Percentiles rank a stretch among this genome's conserved stretches.
phyloP scores from a whole-genome alignment of 2,797 vertebrate species.

The Tolypeutes matacus region DNA sequence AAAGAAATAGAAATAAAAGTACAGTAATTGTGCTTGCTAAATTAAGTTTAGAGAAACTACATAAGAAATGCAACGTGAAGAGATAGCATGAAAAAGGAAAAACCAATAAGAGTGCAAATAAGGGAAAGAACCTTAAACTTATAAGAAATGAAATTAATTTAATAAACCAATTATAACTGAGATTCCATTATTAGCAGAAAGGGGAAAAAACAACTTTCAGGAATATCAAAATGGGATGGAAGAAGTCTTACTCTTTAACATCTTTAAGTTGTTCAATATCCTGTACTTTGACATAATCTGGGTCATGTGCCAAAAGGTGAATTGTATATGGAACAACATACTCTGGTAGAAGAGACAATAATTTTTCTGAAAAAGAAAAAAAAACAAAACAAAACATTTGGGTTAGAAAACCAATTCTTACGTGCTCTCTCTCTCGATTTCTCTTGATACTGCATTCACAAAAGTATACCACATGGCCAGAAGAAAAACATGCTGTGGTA shows the following conservation, averaged over 20 bases:
- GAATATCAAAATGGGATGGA: conserved; percentile 64
- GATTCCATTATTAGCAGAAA: conserved; percentile 58
- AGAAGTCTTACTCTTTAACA: conserved; percentile 97
- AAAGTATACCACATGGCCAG: neutral
- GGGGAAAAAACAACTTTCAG: conserved; percentile 41
- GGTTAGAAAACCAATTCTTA: conserved; percentile 77
- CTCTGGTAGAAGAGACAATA: conserved; percentile 97
- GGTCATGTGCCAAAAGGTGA: conserved; percentile 98
- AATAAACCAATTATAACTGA: conserved; percentile 46
- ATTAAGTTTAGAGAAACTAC: conserved; percentile 21
- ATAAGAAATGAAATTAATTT: conserved; percentile 43
- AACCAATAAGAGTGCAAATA: neutral
- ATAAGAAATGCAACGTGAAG: conserved; percentile 49
- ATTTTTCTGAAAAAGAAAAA: conserved; percentile 92
- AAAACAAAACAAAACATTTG: conserved; percentile 71
- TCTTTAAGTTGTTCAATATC: conserved; percentile 99
- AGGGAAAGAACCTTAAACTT: conserved; percentile 15
- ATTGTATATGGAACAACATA: conserved; percentile 99
- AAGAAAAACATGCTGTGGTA: neutral
- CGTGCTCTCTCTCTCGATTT: neutral
- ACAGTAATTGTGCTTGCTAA: neutral
- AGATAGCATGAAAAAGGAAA: conserved; percentile 32
- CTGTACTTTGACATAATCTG: conserved; percentile 98
- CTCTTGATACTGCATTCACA: neutral
- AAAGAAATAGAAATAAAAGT: neutral